Base-by-base conservation (phyloP, 2,888 invertebrate genomes). In the Drosophila putrida region DNA sequence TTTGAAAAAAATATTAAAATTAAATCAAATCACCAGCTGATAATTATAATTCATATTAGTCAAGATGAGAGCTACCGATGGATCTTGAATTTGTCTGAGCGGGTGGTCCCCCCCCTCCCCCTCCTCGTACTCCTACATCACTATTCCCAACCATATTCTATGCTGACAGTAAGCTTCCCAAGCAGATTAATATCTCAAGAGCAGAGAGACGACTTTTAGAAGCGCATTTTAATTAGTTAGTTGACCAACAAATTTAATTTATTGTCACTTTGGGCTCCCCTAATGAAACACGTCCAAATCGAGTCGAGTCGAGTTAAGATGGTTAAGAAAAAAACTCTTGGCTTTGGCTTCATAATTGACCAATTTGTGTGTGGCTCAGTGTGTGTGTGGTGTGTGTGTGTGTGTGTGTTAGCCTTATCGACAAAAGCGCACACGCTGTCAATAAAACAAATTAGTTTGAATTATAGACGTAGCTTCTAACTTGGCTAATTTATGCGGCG, bases 371-470 rank as follows among this genome's bases (percentile, higher is more conserved):
- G 54, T 66, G 72, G 51, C 6, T 28, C 4, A 36, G 65, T 58
- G 39, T 44, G 68, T 61, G 33, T 49, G 50, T 38, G 36, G 43
- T 47, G 41, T 50, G 71, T 70, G 70, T 69, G 46, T 60, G 69
- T 47, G 63, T 59, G 41, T 57, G 65, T 71, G 46, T 62, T 55
- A 41, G 62, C 57, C 57, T 49, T 75, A 74, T 76, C 75, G 69
- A 27, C 20, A 44, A 53, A 80, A 71, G 80, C 80, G 80, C 77
- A 80, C 89, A 89, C 78, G 90, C 89, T 90, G 89, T 88, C 88
- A 88, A 82, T 89, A 81, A 82, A 86, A 90, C 90, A 90, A 89
- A 89, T 89, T 89, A 89, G 89, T 82, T 85, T 89, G 88, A 89
- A 89, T 90, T 84, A 89, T 90, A 77, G 84, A 38, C 71, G 58